These are phyloP conservation scores for Chelmon rostratus DNA, from an alignment of 2,797 vertebrate species.

Conservation along the genomic window DNA sequence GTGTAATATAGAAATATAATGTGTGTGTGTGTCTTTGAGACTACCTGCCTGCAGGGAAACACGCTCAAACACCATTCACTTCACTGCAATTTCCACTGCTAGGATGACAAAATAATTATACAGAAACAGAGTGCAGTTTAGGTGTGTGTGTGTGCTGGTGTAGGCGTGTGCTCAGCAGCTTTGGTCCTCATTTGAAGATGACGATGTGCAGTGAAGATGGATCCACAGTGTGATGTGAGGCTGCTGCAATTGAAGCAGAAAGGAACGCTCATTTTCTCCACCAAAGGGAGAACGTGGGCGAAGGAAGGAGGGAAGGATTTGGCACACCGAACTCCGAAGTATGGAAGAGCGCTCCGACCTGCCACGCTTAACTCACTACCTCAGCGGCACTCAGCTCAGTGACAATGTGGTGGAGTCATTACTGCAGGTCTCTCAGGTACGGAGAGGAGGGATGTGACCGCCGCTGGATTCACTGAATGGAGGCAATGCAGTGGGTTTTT, in stretches of 20 bases:
- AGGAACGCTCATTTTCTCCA: conserved; percentile 70
- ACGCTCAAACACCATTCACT: conserved; percentile 19
- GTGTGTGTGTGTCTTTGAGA: conserved; percentile 1
- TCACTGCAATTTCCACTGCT: conserved; percentile 52
- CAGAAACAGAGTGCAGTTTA: conserved; percentile 21
- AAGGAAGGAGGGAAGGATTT: conserved; percentile 65
- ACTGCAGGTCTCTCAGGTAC: conserved; percentile 66
- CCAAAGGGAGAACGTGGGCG: conserved; percentile 69
- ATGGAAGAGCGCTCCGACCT: conserved; percentile 76
- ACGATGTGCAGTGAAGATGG: conserved; percentile 37
- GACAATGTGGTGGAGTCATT: conserved; percentile 84
- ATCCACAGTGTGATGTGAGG: conserved; percentile 52
- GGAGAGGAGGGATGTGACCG: conserved; percentile 50
- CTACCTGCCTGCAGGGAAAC: conserved; percentile 43
- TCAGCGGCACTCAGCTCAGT: conserved; percentile 53
- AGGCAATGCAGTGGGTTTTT: conserved; percentile 30
- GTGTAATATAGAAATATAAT: conserved; percentile 20
- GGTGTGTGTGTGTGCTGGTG: conserved; percentile 1
- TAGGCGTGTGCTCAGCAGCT: conserved; percentile 15
- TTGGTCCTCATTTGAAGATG: conserved; percentile 30
- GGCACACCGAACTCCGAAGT: conserved; percentile 60
- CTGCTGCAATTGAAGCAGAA: conserved; percentile 61
- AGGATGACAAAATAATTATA: conserved; percentile 65
- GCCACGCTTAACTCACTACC: conserved; percentile 48
- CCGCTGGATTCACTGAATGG: conserved; percentile 30